These are phyloP conservation scores for Drosophila kanapiae DNA, from an alignment of 1,140 invertebrate genomes.

Conservation along the genomic window DNA sequence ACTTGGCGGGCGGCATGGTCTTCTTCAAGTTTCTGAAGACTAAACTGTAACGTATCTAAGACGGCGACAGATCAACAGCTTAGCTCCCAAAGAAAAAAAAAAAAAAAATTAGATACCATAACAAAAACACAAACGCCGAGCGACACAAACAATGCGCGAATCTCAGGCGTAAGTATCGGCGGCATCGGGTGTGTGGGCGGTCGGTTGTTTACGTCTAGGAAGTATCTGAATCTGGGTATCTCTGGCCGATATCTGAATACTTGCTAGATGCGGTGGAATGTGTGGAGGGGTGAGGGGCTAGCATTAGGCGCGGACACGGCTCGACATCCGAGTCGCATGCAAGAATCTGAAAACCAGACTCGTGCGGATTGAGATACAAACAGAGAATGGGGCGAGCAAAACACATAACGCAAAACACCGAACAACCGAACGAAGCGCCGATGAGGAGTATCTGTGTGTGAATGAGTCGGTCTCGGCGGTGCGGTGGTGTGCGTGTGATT, in stretches of 20 bases:
- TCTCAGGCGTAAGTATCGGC: conserved; percentile 64
- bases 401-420: conserved; percentile 48
- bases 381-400: conserved; percentile 63
- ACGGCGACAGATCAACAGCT: conserved; percentile 16
- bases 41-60: conserved; percentile 67
- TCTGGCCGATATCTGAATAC: conserved; percentile 9
- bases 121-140: conserved; percentile 2
- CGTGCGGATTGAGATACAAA: conserved; percentile 12
- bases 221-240: conserved; percentile 28
- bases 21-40: conserved; percentile 50
- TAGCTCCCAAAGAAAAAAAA: conserved; percentile 7
- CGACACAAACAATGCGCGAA: conserved; percentile 58
- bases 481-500: conserved; percentile 21
- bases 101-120: conserved; percentile 3
- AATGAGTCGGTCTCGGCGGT: conserved; percentile 22
- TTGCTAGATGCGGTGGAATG: conserved; percentile 8
- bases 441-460: conserved; percentile 41
- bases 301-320: conserved; percentile 36
- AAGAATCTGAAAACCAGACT: conserved; percentile 28
- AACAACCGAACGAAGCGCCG: conserved; percentile 20
- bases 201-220: conserved; percentile 45
- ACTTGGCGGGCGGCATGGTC: conserved; percentile 31
- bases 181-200: conserved; percentile 17
- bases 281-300: neutral
- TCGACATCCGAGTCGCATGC: conserved; percentile 8